Conservation (phyloP, 2,888 invertebrate species). For the Norana najaformis region DNA sequence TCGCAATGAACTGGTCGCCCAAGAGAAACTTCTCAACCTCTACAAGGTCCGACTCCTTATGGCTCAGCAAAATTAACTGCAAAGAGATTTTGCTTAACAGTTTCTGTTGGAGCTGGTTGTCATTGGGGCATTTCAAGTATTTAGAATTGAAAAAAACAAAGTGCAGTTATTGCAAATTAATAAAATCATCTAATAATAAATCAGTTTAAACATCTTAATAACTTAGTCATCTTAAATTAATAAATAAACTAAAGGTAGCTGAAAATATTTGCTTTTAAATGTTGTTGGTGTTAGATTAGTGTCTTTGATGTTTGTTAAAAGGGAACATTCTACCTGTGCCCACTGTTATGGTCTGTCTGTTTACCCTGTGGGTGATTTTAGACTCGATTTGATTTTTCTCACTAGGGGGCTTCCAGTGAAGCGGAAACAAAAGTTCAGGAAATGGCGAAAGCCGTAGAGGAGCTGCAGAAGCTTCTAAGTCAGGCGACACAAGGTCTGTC, state of each 20-base stretch:
- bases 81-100: background rate
- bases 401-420: constrained; percentile 63
- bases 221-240: no score
- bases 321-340: background rate
- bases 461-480: constrained; percentile 73
- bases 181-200: no score
- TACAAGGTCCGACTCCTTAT: constrained; percentile 69
- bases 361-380: background rate
- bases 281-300: background rate
- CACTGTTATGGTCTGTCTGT: background rate
- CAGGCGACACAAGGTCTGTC: constrained; percentile 72
- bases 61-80: no score
- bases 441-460: constrained; percentile 75
- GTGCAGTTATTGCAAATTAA: no score
- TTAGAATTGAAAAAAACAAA: background rate
- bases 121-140: background rate
- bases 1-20: constrained; percentile 80
- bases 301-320: background rate
- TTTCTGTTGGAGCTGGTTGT: background rate
- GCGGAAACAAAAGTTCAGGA: constrained; percentile 78
- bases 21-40: constrained; percentile 79
- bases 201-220: no score
- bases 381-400: background rate
- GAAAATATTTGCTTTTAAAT: background rate
- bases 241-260: no score